Evolutionary conservation across 2,888 invertebrate species (phyloP).

Genomic region (Lucinisca nassula): DNA sequence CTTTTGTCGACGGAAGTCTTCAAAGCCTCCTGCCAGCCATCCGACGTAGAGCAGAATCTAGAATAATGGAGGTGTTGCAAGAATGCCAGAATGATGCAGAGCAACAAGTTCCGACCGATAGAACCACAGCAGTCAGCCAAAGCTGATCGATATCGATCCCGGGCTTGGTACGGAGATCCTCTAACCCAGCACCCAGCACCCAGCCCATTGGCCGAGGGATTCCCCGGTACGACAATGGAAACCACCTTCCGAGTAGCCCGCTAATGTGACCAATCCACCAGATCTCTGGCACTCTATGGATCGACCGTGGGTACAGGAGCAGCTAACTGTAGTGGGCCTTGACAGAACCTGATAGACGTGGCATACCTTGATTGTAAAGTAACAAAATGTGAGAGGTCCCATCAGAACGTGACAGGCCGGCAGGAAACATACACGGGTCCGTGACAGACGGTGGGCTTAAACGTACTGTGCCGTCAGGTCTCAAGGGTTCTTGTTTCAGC

Average conservation of each 20-base stretch:
- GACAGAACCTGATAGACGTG: too few species aligned
- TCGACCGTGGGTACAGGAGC: constrained; percentile 46
- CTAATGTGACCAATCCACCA: constrained; percentile 38
- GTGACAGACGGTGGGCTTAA: too few species aligned
- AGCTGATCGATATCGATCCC: constrained; percentile 18
- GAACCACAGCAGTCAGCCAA: constrained; percentile 29
- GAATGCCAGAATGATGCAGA: constrained; percentile 50
- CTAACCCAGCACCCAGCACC: constrained; percentile 36
- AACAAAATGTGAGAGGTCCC: too few species aligned
- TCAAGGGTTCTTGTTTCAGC: too few species aligned
- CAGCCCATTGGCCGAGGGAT: too few species aligned
- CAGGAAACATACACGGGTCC: too few species aligned
- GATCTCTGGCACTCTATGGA: constrained; percentile 43
- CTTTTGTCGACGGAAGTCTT: constrained; percentile 31
- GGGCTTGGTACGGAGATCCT: constrained; percentile 27
- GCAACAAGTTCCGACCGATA: constrained; percentile 27
- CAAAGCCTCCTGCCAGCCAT: constrained; percentile 37
- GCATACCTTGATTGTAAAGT: too few species aligned
- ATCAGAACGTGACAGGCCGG: too few species aligned
- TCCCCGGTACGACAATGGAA: constrained; percentile 18
- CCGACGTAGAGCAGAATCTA: constrained; percentile 41
- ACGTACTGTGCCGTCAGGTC: too few species aligned
- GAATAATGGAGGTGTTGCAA: constrained; percentile 45
- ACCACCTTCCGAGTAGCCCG: too few species aligned
- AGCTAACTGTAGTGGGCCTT: too few species aligned